phyloP scores from a whole-genome alignment of 2,797 vertebrate species.

The Carduelis carduelis region DNA sequence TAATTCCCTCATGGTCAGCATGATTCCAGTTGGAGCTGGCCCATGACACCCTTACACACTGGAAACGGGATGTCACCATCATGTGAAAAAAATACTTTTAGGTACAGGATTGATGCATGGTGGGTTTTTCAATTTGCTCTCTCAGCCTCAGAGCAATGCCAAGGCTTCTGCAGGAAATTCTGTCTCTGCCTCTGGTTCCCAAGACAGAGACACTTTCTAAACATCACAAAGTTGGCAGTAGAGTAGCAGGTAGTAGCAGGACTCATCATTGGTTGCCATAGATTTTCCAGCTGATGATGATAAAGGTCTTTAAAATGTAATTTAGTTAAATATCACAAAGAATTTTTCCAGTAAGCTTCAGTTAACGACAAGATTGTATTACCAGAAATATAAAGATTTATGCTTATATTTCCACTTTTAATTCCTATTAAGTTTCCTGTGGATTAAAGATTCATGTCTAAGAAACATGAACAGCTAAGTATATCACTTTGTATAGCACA shows the following conservation, averaged over 20 bases:
- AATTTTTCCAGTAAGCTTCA: constrained; percentile 31
- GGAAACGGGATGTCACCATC: neutral
- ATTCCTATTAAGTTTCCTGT: neutral
- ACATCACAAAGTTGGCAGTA: neutral
- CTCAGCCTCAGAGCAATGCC: neutral
- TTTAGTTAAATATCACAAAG: constrained; percentile 48
- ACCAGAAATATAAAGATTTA: neutral
- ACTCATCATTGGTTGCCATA: neutral
- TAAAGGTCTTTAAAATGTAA: constrained; percentile 41
- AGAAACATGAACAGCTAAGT: neutral
- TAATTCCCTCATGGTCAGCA: neutral
- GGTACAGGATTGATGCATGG: neutral
- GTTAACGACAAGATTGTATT: neutral
- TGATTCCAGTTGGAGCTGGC: neutral
- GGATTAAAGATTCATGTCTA: neutral
- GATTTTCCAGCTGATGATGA: constrained; percentile 27
- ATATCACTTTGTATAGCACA: neutral
- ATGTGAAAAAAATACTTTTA: neutral
- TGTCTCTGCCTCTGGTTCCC: neutral
- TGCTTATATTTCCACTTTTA: neutral
- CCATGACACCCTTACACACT: neutral
- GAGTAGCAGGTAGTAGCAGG: neutral
- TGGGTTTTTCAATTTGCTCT: neutral
- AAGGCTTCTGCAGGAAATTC: neutral
- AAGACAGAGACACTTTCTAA: neutral